phyloP scores from a whole-genome alignment of 1,140 invertebrate species.

The Drosophila pandora region DNA sequence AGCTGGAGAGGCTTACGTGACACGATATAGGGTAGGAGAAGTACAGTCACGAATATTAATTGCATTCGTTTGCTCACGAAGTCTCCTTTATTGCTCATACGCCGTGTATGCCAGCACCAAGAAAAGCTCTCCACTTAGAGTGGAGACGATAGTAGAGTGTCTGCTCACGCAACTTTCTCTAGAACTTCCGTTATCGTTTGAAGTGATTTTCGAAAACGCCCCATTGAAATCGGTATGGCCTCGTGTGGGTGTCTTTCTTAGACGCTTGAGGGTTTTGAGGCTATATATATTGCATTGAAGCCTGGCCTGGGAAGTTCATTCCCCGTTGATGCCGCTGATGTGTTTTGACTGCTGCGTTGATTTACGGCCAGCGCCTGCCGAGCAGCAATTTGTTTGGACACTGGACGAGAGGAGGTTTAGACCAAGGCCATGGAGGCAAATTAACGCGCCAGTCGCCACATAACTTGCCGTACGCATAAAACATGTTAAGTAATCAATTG shows the following conservation, averaged over 20 bases:
- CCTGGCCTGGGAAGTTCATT: slow-evolving; percentile 36
- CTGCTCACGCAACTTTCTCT: slow-evolving; percentile 13
- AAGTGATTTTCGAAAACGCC: slow-evolving; percentile 58
- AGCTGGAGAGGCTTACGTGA: slow-evolving; percentile 6
- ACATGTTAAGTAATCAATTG: slow-evolving; percentile 84
- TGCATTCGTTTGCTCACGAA: no score
- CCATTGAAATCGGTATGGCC: slow-evolving; percentile 37
- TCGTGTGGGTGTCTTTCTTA: slow-evolving; percentile 61
- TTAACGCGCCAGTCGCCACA: slow-evolving; percentile 77
- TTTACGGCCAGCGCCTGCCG: slow-evolving; percentile 75
- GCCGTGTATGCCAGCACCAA: no score
- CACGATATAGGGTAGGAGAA: slow-evolving; percentile 11
- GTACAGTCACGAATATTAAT: no score
- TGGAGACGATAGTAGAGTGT: no score
- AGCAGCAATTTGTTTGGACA: slow-evolving; percentile 73
- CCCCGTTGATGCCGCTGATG: slow-evolving; percentile 66
- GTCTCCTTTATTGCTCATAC: no score
- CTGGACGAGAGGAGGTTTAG: slow-evolving; percentile 1
- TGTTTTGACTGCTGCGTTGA: slow-evolving; percentile 76
- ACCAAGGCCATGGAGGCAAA: slow-evolving; percentile 63
- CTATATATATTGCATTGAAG: neutral
- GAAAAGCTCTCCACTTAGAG: no score
- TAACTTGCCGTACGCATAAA: slow-evolving; percentile 80
- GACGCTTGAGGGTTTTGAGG: slow-evolving; percentile 6
- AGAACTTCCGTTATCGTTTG: slow-evolving; percentile 17